phyloP scores from a whole-genome alignment of 2,888 invertebrate species.

The Agriopis aurantiaria region DNA sequence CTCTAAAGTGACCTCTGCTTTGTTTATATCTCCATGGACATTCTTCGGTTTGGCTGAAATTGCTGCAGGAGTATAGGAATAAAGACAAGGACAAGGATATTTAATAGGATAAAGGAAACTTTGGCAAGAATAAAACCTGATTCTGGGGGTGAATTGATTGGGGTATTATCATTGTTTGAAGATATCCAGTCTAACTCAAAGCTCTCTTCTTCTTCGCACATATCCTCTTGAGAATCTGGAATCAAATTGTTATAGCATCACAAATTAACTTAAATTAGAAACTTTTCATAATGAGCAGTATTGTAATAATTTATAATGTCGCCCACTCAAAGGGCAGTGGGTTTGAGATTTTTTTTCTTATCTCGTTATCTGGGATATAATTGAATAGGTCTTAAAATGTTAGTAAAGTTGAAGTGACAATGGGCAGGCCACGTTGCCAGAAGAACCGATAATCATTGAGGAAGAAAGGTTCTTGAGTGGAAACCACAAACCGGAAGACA shows the following conservation, averaged over 20 bases:
- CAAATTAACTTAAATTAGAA: too few species aligned
- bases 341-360: too few species aligned
- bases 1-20: not conserved
- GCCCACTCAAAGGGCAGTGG: too few species aligned
- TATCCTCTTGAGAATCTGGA: conserved; percentile 69
- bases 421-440: too few species aligned
- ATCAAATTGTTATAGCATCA: conserved; percentile 21
- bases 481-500: too few species aligned
- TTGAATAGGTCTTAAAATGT: too few species aligned
- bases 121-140: conserved; percentile 60
- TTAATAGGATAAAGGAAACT: conserved; percentile 31
- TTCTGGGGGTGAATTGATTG: conserved; percentile 49
- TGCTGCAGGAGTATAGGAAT: conserved; percentile 44
- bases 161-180: conserved; percentile 52
- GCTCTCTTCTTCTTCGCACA: conserved; percentile 72
- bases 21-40: not conserved
- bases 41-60: conserved; percentile 17
- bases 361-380: too few species aligned
- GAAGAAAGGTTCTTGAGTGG: too few species aligned
- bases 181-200: conserved; percentile 72
- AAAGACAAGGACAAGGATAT: conserved; percentile 44
- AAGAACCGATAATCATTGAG: too few species aligned
- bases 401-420: too few species aligned
- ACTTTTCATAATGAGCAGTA: too few species aligned
- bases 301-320: too few species aligned